phyloP scores from a whole-genome alignment of 2,888 invertebrate species.

The Patella depressa region DNA sequence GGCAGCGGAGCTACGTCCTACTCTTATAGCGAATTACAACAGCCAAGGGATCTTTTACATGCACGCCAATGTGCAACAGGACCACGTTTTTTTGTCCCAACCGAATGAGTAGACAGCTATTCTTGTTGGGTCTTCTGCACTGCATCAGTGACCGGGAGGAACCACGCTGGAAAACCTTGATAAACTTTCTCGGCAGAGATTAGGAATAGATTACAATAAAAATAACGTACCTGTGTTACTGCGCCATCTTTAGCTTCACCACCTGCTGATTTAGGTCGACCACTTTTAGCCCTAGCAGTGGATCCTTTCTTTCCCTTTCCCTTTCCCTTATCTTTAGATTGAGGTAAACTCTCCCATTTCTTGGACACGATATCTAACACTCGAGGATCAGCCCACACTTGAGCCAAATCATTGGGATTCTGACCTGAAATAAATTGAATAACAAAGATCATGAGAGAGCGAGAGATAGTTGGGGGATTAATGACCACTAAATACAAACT shows the following conservation, averaged over 20 bases:
- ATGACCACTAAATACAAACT: background rate
- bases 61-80: too few species aligned
- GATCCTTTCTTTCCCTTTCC: constrained; percentile 50
- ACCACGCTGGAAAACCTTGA: too few species aligned
- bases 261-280: constrained; percentile 46
- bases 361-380: constrained; percentile 65
- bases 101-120: too few species aligned
- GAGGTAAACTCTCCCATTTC: constrained; percentile 68
- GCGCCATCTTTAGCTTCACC: constrained; percentile 35
- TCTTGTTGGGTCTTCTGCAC: too few species aligned
- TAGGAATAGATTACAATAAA: too few species aligned
- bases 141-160: too few species aligned
- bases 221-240: constrained; percentile 19
- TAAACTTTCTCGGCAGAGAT: too few species aligned
- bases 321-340: constrained; percentile 57
- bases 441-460: background rate
- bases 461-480: background rate
- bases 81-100: too few species aligned
- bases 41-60: too few species aligned
- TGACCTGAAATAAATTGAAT: constrained; percentile 52
- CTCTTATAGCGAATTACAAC: too few species aligned
- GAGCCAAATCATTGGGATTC: constrained; percentile 66
- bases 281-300: constrained; percentile 40
- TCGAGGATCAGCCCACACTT: constrained; percentile 66
- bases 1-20: too few species aligned